Base-by-base conservation (phyloP, 2,888 invertebrate genomes). In the Beris morrisii region DNA sequence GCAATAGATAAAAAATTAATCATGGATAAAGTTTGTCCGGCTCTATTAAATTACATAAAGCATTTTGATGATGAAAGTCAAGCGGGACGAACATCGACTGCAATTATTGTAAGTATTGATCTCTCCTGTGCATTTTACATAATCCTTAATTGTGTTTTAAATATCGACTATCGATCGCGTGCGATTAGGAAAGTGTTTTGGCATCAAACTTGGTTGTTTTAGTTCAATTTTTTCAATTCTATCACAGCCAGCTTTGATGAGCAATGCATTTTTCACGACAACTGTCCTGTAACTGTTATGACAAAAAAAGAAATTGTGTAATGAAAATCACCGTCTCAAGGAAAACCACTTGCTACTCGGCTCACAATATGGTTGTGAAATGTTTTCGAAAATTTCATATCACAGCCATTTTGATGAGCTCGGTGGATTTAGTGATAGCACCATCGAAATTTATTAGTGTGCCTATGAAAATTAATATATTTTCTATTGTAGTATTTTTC, bases 181-280 rank as follows among this genome's bases (percentile, higher is more conserved):
- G 1, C 22, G 3, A 22, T 22, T 65, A 55, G 57, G 65, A 57
- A 65, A 65, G 45, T 65, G 65, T 56, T 48, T 70, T 78, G 78
- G 77, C 79, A 79, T 79, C 79, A 79, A 79, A 79, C 77, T 76
- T 77, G 79, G 79, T 76, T 79, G 79, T 75, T 73, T 73, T 75
- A 78, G 77, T 71, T 59, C 74, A 54, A 32, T 46, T 73, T 74
- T 74, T 73, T 73, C 74, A 74, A 75, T 73, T 73, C 76, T 79
- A 79, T 79, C 79, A 79, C 79, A 79, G 79, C 79, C 78, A 78
- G 78, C 78, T 79, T 79, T 79, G 79, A 79, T 79, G 79, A 78
- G 78, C 78, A 79, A 77, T 76, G 78, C 77, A 75, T 68, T 70
- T 69, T 69, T 68, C 66, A 66, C 55, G 63, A 55, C 22, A 22